A percentile compares a stretch with the other conserved stretches of the same genome.
phyloP scores from a whole-genome alignment of 1,140 invertebrate genomes.

The Eciton burchellii region DNA sequence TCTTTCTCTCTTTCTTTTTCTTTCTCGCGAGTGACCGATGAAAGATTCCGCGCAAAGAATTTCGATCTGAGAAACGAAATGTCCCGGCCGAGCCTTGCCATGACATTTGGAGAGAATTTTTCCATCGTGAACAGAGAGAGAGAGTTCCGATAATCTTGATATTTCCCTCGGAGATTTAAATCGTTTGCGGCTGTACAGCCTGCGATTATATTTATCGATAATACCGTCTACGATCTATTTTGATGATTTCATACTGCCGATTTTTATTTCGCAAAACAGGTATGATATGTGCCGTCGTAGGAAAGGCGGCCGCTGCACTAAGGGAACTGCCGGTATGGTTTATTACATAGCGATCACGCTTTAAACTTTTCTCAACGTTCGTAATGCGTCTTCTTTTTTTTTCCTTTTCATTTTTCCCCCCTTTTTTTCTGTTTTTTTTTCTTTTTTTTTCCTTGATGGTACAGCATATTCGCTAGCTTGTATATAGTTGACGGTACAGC shows the following conservation, averaged over 20 bases:
- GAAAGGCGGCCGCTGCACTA: conserved; percentile 97
- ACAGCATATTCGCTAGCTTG: conserved; percentile 39
- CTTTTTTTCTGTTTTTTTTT: too few species aligned
- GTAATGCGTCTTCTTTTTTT: conserved; percentile 37
- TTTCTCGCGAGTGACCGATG: too few species aligned
- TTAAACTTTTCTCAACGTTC: conserved; percentile 65
- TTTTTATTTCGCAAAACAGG: conserved; percentile 89
- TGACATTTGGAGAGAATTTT: background rate
- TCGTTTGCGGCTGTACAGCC: background rate
- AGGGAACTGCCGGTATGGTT: conserved; percentile 97
- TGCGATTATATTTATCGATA: conserved; percentile 30
- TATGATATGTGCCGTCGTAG: conserved; percentile 98
- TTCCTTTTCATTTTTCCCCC: too few species aligned
- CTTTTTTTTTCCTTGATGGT: too few species aligned
- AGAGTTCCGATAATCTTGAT: background rate
- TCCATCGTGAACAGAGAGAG: background rate
- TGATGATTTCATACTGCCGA: conserved; percentile 83
- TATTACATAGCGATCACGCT: conserved; percentile 84
- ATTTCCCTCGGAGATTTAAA: background rate
- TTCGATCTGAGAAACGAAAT: too few species aligned
- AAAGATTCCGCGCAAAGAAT: too few species aligned
- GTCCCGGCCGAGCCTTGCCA: too few species aligned
- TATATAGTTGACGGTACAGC: conserved; percentile 54
- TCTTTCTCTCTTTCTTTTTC: too few species aligned
- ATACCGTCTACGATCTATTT: conserved; percentile 54